These are phyloP conservation scores for Pseudorhombus dupliciocellatus DNA, from an alignment of 2,113 vertebrate species.

Conservation along the genomic window DNA sequence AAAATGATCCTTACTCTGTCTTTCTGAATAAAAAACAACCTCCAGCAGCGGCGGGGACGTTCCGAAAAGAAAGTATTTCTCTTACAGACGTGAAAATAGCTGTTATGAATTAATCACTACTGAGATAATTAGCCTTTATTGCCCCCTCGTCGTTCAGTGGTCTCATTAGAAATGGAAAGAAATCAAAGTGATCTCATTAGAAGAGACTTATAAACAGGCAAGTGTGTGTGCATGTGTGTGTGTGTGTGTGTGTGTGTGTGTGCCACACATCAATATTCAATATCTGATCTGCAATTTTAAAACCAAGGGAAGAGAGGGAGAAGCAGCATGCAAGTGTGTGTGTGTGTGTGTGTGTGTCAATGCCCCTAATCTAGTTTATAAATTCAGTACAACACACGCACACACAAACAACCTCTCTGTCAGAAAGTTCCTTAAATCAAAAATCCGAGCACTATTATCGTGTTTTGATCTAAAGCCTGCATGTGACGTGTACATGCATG, in stretches of 20 bases:
- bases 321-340: conserved; percentile 6
- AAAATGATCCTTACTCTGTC: not conserved
- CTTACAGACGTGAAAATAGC: conserved; percentile 59
- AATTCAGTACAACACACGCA: conserved; percentile 34
- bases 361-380: conserved; percentile 54
- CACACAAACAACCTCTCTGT: not conserved
- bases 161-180: conserved; percentile 66
- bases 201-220: conserved; percentile 46
- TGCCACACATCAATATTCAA: conserved; percentile 66
- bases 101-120: conserved; percentile 69
- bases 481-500: not conserved
- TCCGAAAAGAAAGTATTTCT: conserved; percentile 20
- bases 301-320: conserved; percentile 29
- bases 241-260: not conserved
- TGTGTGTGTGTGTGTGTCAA: conserved; percentile 28
- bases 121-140: conserved; percentile 67
- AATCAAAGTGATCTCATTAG: conserved; percentile 71
- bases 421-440: conserved; percentile 26
- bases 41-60: conserved; percentile 41
- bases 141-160: conserved; percentile 51
- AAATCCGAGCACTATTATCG: conserved; percentile 13
- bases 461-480: not conserved
- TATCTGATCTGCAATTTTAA: conserved; percentile 56
- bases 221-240: not conserved
- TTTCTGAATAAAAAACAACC: conserved; percentile 62